Conservation (phyloP, 2,888 invertebrate genomes). For the Strigamia maritima region DNA sequence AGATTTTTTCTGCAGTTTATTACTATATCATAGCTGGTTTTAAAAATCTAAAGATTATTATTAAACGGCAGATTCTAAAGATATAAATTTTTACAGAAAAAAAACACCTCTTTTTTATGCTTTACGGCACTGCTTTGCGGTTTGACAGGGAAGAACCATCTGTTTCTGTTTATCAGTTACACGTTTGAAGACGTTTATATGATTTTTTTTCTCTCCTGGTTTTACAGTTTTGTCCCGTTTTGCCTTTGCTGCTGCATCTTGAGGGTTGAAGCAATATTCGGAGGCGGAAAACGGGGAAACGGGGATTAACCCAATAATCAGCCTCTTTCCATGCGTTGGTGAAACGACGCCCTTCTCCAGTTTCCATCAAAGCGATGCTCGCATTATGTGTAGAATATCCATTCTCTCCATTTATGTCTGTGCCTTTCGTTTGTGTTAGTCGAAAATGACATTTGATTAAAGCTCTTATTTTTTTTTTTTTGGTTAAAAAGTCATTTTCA, state of each 20-base stretch:
- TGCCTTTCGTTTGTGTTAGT: not conserved
- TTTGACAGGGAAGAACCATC: not conserved
- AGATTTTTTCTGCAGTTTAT: not conserved
- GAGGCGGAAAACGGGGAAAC: slow-evolving; percentile 4
- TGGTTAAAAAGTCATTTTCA: not conserved
- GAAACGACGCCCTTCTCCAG: slow-evolving; percentile 10
- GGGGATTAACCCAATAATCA: slow-evolving; percentile 35
- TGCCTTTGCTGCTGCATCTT: slow-evolving; percentile 9
- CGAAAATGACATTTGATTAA: slow-evolving; percentile 10
- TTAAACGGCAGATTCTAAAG: not conserved
- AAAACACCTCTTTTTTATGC: not conserved
- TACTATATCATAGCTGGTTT: too few species aligned
- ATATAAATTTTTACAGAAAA: not conserved
- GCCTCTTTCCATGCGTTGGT: slow-evolving; percentile 33
- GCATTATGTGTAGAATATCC: slow-evolving; percentile 8
- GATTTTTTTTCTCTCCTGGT: not conserved
- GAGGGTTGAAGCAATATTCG: slow-evolving; percentile 20
- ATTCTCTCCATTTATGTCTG: slow-evolving; percentile 15
- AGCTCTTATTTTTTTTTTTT: not conserved
- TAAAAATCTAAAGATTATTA: too few species aligned
- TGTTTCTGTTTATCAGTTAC: not conserved
- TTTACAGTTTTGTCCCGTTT: not conserved
- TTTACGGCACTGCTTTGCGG: not conserved
- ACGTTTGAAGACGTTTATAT: not conserved
- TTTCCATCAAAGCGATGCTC: slow-evolving; percentile 10